Percentiles rank a stretch among this genome's conserved stretches.
These are phyloP conservation scores for Gracilinanus agilis DNA, from an alignment of 2,113 vertebrate genomes.

Conservation along the genomic window DNA sequence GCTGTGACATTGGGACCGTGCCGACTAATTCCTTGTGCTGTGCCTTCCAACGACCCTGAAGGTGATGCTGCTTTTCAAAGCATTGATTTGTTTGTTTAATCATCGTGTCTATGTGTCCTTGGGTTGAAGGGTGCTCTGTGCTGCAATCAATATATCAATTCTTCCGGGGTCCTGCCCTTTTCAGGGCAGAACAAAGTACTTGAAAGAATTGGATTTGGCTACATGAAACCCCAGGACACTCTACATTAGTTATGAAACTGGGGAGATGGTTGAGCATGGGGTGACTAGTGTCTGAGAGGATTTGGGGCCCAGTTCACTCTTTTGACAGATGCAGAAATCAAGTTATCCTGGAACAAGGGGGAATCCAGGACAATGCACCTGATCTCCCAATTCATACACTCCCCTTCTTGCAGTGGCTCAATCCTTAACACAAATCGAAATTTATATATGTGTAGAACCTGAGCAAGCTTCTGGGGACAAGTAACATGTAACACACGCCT, in stretches of 20 bases:
- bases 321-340: not conserved
- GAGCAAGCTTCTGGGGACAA: not conserved
- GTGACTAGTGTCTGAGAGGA: not conserved
- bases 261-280: not conserved
- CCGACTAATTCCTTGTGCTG: not conserved
- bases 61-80: not conserved
- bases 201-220: not conserved
- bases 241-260: not conserved
- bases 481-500: not conserved
- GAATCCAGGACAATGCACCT: not conserved
- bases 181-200: not conserved
- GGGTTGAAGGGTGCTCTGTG: constrained; percentile 35
- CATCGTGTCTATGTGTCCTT: constrained; percentile 28
- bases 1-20: not conserved
- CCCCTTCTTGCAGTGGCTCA: not conserved
- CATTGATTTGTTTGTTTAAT: constrained; percentile 38
- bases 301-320: not conserved
- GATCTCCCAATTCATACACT: not conserved
- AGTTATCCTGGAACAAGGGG: not conserved
- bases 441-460: not conserved
- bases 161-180: constrained; percentile 1
- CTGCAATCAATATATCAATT: constrained; percentile 45
- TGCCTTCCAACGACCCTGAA: constrained; percentile 19
- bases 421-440: not conserved
- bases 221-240: not conserved